These are phyloP conservation scores for Mystacides longicornis DNA, from an alignment of 2,888 invertebrate genomes.

Conservation along the genomic window DNA sequence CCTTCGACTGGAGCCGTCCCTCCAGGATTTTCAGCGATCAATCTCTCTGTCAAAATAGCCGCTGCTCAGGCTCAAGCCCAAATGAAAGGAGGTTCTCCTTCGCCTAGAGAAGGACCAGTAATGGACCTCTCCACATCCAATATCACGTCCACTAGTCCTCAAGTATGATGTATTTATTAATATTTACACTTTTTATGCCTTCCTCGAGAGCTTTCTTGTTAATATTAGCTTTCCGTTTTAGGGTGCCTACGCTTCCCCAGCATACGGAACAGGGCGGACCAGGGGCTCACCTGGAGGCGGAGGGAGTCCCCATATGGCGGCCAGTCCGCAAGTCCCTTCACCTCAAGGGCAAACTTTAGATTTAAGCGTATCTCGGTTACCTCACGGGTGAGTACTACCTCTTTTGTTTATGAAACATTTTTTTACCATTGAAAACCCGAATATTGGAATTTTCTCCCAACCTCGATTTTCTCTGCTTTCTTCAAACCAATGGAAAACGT, in stretches of 20 bases:
- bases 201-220: not conserved
- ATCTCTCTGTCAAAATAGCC: constrained; percentile 78
- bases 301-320: constrained; percentile 74
- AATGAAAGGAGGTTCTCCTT: constrained; percentile 59
- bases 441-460: no score
- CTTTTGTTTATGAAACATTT: not conserved
- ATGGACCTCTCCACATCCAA: constrained; percentile 83
- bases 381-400: constrained; percentile 59
- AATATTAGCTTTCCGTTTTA: constrained; percentile 28
- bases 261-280: constrained; percentile 62
- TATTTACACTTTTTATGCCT: not conserved
- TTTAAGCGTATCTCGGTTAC: constrained; percentile 79
- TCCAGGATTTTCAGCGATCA: constrained; percentile 73
- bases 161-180: constrained; percentile 44
- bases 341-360: constrained; percentile 87
- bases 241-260: constrained; percentile 70
- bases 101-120: constrained; percentile 69
- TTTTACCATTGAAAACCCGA: no score
- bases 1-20: constrained; percentile 62
- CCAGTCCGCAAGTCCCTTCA: constrained; percentile 85
- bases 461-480: no score
- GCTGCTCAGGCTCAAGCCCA: constrained; percentile 56
- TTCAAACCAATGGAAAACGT: no score
- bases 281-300: constrained; percentile 79
- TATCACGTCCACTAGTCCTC: constrained; percentile 76